phyloP scores from a whole-genome alignment of 92 coral and sea anemone species.

The Paragorgia papillata region DNA sequence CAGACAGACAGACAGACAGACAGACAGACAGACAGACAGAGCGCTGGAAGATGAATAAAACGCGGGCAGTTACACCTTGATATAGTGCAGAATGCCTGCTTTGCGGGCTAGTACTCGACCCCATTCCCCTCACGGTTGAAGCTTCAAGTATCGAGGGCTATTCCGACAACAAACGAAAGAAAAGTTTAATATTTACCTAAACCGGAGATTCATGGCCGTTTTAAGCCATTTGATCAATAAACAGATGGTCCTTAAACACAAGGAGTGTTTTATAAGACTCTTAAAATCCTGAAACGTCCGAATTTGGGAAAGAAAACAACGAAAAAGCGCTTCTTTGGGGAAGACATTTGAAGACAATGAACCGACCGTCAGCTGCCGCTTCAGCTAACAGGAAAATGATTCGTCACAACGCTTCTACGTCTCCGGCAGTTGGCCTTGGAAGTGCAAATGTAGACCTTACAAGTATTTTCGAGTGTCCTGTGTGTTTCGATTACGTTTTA shows the following conservation, averaged over 20 bases:
- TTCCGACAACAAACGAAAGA: background rate
- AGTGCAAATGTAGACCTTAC: constrained; percentile 96
- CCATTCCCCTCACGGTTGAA: too few relatives aligned
- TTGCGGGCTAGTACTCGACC: too few relatives aligned
- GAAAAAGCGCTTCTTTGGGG: background rate
- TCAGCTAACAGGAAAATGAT: constrained; percentile 39
- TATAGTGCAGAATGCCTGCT: too few relatives aligned
- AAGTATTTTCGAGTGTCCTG: constrained; percentile 98
- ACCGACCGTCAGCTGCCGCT: constrained; percentile 50
- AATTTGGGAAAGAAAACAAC: background rate
- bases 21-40: too few relatives aligned
- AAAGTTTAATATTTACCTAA: constrained; percentile 6
- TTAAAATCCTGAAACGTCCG: background rate
- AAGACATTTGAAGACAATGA: constrained; percentile 19
- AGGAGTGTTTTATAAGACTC: background rate
- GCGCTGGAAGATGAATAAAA: too few relatives aligned
- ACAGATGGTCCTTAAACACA: background rate
- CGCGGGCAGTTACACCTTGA: too few relatives aligned
- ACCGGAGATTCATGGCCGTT: constrained; percentile 28
- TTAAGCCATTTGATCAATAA: constrained; percentile 13
- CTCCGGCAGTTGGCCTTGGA: constrained; percentile 79
- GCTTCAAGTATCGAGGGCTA: constrained; percentile 30
- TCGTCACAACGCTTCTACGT: constrained; percentile 30
- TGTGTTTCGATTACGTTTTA: constrained; percentile 94
- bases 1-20: too few relatives aligned